Evolutionary conservation across 2,113 vertebrate species (phyloP).

Genomic region (Callorhinus ursinus): DNA sequence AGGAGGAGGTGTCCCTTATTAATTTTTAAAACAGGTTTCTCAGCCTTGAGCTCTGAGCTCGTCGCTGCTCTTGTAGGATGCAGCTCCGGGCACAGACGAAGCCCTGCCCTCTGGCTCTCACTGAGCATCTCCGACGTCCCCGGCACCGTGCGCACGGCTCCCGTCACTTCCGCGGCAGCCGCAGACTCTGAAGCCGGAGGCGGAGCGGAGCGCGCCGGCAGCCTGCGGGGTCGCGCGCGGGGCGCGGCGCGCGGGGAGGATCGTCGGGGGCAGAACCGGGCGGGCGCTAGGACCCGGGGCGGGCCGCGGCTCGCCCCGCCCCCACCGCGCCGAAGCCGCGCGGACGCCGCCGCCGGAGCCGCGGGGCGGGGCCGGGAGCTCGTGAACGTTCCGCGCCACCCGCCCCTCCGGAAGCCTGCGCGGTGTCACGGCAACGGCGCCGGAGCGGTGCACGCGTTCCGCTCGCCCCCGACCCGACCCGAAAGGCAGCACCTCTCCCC

Average conservation of each 20-base stretch:
- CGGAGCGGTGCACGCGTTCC: too few relatives aligned
- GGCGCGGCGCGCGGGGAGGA: not conserved
- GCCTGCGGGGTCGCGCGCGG: not conserved
- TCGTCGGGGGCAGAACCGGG: accelerated
- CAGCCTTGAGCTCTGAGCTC: not conserved
- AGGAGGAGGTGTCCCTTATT: not conserved
- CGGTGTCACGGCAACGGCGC: not conserved
- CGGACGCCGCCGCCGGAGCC: accelerated
- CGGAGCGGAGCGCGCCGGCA: not conserved
- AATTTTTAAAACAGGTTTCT: not conserved
- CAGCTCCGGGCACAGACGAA: not conserved
- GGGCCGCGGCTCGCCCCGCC: not conserved
- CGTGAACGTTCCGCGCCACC: not conserved
- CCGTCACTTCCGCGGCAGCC: not conserved
- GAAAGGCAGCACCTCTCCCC: not conserved
- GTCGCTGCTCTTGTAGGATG: not conserved
- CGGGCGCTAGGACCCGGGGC: not conserved
- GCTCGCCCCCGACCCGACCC: not conserved
- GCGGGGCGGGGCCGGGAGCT: accelerated
- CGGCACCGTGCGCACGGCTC: not conserved
- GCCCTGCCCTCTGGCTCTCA: not conserved
- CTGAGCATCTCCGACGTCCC: not conserved
- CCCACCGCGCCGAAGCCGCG: not conserved
- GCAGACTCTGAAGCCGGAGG: not conserved
- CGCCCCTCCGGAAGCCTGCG: not conserved